Base-by-base conservation (phyloP, 2,888 invertebrate species). In the Apodemia zela region DNA sequence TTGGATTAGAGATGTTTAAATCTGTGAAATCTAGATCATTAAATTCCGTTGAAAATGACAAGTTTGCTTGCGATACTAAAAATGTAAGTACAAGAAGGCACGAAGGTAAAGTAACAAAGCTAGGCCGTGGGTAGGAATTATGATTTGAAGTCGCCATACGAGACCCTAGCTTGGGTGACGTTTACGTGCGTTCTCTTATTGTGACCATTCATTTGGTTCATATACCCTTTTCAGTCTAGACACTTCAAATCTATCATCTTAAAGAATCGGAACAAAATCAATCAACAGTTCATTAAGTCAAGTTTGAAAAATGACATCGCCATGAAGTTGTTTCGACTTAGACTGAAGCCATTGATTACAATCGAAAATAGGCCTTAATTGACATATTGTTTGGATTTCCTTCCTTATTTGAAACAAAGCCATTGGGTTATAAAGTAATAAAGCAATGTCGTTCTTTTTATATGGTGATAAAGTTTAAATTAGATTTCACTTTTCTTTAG, bases 61-160 rank as follows among this genome's bases (percentile, higher is more conserved):
- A 76, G 69, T 78, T 74, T 69, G 80, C 75, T 74, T 81, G 84
- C 75, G 83, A 78, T 75, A 82, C 74, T 73, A 82, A 78, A 82
- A 79, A 84, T 75, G 84, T 81, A 76, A 90, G 80, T 83, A 84
- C 84, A 74, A 91, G 84, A 88, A 91, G 87, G 84, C 82, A 87
- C 87, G 90, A 90, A 91, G 90, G 79, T 85, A 89, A 90, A 90
- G 88, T 88, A 89, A 89, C 87, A 83, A 90, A 90, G 91, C 88
- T 89, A 86, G 90, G 89, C 85, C 85, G 87, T 90, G 88, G 81
- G 79, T 83, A 76, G 70, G 76, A 81, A 73, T 84, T 89, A 84
- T 76, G 82, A 82, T 75, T 84, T 82, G 82, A 84, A 86, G 90
- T 84, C 91, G 91, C 91, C 91, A 91, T 91, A 89, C 91, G 91